phyloP scores from a whole-genome alignment of 2,888 invertebrate species.

The Drosophila monieri region DNA sequence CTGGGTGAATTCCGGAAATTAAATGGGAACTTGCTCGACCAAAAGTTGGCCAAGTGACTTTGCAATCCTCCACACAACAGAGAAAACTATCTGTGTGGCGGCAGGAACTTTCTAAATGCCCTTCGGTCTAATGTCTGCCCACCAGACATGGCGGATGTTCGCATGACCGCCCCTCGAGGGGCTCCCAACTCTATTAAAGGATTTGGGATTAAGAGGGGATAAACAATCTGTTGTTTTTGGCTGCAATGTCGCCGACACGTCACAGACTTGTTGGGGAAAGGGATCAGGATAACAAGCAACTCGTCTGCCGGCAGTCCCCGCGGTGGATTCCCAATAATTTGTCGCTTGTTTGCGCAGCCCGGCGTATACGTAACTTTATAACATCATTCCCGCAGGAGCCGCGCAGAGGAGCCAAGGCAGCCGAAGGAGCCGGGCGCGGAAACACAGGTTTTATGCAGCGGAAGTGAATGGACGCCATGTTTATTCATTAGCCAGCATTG shows the following conservation, averaged over 20 bases:
- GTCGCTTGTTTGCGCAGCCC: constrained; percentile 59
- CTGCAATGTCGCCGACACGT: constrained; percentile 62
- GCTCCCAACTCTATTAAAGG: constrained; percentile 53
- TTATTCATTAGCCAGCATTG: constrained; percentile 76
- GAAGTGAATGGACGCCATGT: constrained; percentile 67
- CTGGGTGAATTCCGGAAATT: constrained; percentile 9
- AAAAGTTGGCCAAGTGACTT: constrained; percentile 10
- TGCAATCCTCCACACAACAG: background rate
- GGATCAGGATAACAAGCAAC: constrained; percentile 36
- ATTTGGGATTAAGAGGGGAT: constrained; percentile 52
- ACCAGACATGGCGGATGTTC: constrained; percentile 55
- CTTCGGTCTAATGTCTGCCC: background rate
- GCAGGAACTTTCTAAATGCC: constrained; percentile 1
- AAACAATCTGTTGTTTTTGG: constrained; percentile 54
- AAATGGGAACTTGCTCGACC: background rate
- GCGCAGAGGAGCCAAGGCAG: background rate
- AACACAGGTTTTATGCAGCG: constrained; percentile 35
- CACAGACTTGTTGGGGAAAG: constrained; percentile 42
- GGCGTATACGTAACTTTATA: constrained; percentile 63
- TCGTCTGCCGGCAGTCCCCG: constrained; percentile 36
- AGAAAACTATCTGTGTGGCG: constrained; percentile 3
- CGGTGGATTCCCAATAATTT: constrained; percentile 60
- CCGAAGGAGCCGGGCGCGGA: background rate
- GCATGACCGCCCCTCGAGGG: constrained; percentile 36
- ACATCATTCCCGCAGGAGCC: constrained; percentile 20